Conservation (phyloP, 64 coral and sea anemone genomes). For the Pachyseris speciosa region DNA sequence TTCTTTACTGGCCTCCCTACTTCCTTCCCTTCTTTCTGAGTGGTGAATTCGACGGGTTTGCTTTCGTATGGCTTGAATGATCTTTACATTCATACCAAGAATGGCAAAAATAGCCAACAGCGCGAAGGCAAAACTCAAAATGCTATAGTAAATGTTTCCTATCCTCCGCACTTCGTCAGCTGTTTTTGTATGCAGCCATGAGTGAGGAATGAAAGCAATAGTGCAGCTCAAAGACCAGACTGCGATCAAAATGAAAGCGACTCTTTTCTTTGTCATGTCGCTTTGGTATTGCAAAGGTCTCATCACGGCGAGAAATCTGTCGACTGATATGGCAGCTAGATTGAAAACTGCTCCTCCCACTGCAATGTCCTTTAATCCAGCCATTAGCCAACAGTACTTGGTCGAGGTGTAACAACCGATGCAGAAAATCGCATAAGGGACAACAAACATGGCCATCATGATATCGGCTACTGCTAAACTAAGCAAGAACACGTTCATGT, state of each 20-base stretch:
- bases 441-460: constrained; percentile 44
- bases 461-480: constrained; percentile 57
- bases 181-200: neutral
- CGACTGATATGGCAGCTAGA: constrained; percentile 49
- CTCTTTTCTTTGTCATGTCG: constrained; percentile 17
- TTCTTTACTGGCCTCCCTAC: neutral
- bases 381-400: constrained; percentile 19
- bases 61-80: neutral
- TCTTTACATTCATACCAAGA: neutral
- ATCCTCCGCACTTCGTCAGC: neutral
- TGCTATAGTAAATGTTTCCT: neutral
- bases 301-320: constrained; percentile 52
- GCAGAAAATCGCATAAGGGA: constrained; percentile 51
- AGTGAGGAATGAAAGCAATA: neutral
- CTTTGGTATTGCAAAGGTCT: constrained; percentile 34
- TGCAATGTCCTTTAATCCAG: neutral
- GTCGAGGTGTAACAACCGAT: neutral
- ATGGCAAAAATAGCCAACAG: neutral
- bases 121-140: neutral
- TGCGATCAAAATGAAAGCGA: constrained; percentile 6
- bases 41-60: neutral
- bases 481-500: constrained; percentile 64
- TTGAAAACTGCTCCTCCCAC: constrained; percentile 34
- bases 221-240: constrained; percentile 23
- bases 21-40: neutral